Evolutionary conservation across 1,140 invertebrate genomes (phyloP), one percentile per base, ranked within the genome.

Genomic region (Drepana arcuata): DNA sequence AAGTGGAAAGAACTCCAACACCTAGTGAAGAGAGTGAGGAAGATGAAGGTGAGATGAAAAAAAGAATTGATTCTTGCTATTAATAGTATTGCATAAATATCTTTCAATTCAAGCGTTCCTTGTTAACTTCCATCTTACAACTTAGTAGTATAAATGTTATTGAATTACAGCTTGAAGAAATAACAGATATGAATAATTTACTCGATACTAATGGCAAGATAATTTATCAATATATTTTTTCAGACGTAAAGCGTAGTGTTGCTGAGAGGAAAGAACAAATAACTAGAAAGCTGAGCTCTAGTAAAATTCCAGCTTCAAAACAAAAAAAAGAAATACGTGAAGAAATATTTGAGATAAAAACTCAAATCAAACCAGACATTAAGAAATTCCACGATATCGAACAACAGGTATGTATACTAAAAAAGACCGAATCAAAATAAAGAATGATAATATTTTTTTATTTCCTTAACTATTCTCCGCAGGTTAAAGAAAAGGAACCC

Each of bases 241-340:
- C 32, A 84, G 81, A 80, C 48, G 85, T 87, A 14, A 90, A 89
- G 42, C 88, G 87, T 31, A 88, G 88, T 11, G 89, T 91, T 25
- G 88, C 87, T 13, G 89, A 91, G 63, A 82, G 89, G 36, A 87
- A 89, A 41, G 85, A 89, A 62, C 88, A 90, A 79, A 91, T 91
- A 30, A 88, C 89, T 18, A 89, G 89, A 69, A 87, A 89, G 41
- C 70, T 91, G 12, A 90, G 87, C 25, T 88, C 88, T 45, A 86
- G 86, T 56, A 87, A 86, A 58, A 86, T 90, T 49, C 87, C 89
- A 3, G 88, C 88, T 16, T 90, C 89, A 4, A 86, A 87, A 42
- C 88, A 90, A 64, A 86, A 90, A 49, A 88, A 86, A 49, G 89
- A 90, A 81, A 86, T 89, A 15, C 84, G 86, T 16, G 86, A 89